Conservation (phyloP, 2,888 invertebrate species). For the Helleia helle region DNA sequence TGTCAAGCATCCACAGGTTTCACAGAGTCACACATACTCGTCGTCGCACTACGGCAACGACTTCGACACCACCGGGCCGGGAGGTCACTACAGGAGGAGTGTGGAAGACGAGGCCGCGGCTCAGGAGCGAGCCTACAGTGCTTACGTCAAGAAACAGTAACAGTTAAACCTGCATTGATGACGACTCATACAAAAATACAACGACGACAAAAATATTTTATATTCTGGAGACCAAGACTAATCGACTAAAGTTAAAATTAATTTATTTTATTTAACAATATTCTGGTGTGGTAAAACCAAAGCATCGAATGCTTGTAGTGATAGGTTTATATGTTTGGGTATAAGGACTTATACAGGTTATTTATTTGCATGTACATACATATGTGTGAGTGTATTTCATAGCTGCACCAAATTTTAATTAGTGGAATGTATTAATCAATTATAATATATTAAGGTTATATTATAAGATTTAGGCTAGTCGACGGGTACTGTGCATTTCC, state of each 20-base stretch:
- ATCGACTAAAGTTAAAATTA: background rate
- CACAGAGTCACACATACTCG: conserved; percentile 84
- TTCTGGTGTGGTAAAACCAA: background rate
- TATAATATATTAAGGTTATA: conserved; percentile 25
- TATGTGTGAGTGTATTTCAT: conserved; percentile 17
- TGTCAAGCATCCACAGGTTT: conserved; percentile 88
- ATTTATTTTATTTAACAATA: background rate
- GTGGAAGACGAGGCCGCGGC: conserved; percentile 75
- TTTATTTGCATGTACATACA: conserved; percentile 9
- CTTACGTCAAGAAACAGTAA: conserved; percentile 60
- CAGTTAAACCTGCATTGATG: conserved; percentile 27
- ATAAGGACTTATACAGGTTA: background rate
- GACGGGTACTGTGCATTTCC: conserved; percentile 71
- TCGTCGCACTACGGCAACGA: conserved; percentile 78
- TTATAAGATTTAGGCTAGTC: conserved; percentile 52
- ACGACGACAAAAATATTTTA: conserved; percentile 27
- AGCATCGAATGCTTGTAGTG: background rate
- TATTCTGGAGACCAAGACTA: background rate
- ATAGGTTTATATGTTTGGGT: background rate
- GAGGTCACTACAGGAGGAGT: conserved; percentile 75
- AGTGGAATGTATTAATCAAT: conserved; percentile 12
- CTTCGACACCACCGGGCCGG: conserved; percentile 72
- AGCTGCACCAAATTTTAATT: conserved; percentile 18
- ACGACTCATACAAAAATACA: conserved; percentile 57
- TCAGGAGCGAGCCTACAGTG: conserved; percentile 77